phyloP scores from a whole-genome alignment of 2,113 vertebrate genomes.

The Lichenostomus cassidix region DNA sequence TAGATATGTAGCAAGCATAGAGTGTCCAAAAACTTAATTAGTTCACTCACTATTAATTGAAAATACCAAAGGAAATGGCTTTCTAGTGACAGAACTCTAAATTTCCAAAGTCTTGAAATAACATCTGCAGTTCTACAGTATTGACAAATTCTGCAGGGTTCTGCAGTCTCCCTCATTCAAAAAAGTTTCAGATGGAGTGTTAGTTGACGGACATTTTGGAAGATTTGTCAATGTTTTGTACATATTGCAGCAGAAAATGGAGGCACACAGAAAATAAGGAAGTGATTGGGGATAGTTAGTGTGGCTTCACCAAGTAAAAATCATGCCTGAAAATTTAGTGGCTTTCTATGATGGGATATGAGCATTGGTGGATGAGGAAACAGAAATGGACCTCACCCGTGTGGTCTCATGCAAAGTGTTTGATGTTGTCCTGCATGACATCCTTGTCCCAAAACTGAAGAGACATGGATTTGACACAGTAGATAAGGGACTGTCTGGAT shows the following conservation, averaged over 20 bases:
- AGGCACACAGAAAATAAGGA: background rate
- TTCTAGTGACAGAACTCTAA: background rate
- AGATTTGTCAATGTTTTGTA: background rate
- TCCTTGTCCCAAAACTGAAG: background rate
- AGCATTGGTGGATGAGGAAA: background rate
- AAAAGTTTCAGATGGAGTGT: background rate
- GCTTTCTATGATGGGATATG: background rate
- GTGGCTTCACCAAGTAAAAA: background rate
- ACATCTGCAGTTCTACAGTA: background rate
- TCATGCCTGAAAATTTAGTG: background rate
- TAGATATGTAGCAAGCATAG: background rate
- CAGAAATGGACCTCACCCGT: background rate
- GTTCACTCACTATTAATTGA: conserved; percentile 6
- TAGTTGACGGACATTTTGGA: background rate
- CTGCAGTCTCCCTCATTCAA: background rate
- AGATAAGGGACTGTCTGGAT: background rate
- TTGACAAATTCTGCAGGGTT: background rate
- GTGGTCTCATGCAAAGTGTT: accelerated
- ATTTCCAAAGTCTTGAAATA: background rate
- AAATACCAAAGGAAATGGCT: background rate
- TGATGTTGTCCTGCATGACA: background rate
- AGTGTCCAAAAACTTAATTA: background rate
- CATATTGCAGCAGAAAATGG: background rate
- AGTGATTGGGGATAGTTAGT: background rate
- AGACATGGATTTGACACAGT: background rate